A percentile compares a stretch with the other conserved stretches of the same genome.
Evolutionary conservation across 2,113 vertebrate species (phyloP).

Genomic region (Paratilapia polleni): DNA sequence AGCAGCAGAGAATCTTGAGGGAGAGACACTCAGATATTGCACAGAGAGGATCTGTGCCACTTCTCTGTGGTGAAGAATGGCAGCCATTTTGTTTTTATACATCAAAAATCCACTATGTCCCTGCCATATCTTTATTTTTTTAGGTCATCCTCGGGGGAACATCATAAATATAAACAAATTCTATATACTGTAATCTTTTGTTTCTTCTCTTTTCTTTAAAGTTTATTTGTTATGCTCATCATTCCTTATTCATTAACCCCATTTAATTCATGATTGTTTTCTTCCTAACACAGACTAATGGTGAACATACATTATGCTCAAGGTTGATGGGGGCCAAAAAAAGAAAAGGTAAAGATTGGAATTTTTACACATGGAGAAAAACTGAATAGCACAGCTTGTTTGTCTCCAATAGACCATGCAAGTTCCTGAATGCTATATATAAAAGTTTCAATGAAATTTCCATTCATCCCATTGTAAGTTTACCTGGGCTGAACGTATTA

Average conservation of each 20-base stretch:
- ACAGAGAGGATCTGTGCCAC: neutral
- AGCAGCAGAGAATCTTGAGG: constrained; percentile 41
- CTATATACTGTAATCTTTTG: neutral
- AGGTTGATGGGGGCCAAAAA: neutral
- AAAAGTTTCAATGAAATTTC: constrained; percentile 61
- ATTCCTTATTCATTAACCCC: neutral
- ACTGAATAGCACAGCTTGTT: constrained; percentile 46
- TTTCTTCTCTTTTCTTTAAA: neutral
- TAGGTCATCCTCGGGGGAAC: neutral
- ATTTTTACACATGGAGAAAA: constrained; percentile 38
- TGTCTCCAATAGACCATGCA: constrained; percentile 55
- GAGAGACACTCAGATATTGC: constrained; percentile 38
- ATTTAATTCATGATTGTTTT: neutral
- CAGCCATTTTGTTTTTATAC: constrained; percentile 63
- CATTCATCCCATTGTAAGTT: constrained; percentile 59
- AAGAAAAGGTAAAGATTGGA: neutral
- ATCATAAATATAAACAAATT: neutral
- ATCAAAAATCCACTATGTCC: constrained; percentile 30
- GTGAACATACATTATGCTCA: neutral
- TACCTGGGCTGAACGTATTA: constrained; percentile 69
- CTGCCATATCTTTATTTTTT: neutral
- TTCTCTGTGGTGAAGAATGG: constrained; percentile 34
- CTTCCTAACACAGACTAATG: neutral
- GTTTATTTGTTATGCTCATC: neutral
- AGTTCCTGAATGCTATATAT: constrained; percentile 43